phyloP scores from a whole-genome alignment of 2,113 vertebrate species.

The Artemisiospiza belli region DNA sequence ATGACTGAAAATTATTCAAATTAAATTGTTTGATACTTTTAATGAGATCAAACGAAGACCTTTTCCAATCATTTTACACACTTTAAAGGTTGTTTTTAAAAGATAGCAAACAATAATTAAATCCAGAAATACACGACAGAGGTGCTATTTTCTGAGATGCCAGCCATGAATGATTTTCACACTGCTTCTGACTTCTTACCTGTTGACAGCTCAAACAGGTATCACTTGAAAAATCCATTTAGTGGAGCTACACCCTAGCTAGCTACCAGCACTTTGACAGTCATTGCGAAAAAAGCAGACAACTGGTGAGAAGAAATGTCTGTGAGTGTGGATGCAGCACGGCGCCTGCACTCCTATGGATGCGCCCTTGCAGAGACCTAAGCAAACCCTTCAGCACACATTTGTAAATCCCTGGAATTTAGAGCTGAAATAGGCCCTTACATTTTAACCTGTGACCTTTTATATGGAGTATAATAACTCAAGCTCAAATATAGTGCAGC shows the following conservation, averaged over 20 bases:
- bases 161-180: not conserved
- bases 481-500: not conserved
- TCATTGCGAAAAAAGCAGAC: not conserved
- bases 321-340: not conserved
- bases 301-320: not conserved
- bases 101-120: not conserved
- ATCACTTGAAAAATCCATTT: not conserved
- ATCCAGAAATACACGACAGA: not conserved
- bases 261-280: not conserved
- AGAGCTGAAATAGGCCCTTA: not conserved
- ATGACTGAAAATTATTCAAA: not conserved
- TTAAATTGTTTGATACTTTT: not conserved
- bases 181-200: not conserved
- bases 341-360: not conserved
- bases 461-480: not conserved
- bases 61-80: not conserved
- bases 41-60: not conserved
- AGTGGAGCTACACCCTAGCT: not conserved
- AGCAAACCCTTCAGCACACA: not conserved
- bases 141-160: not conserved
- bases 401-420: not conserved
- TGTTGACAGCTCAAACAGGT: not conserved
- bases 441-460: not conserved
- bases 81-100: not conserved
- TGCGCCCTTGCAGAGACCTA: accelerated